Base-by-base conservation (phyloP, 2,888 invertebrate genomes). In the Gari tellinella region DNA sequence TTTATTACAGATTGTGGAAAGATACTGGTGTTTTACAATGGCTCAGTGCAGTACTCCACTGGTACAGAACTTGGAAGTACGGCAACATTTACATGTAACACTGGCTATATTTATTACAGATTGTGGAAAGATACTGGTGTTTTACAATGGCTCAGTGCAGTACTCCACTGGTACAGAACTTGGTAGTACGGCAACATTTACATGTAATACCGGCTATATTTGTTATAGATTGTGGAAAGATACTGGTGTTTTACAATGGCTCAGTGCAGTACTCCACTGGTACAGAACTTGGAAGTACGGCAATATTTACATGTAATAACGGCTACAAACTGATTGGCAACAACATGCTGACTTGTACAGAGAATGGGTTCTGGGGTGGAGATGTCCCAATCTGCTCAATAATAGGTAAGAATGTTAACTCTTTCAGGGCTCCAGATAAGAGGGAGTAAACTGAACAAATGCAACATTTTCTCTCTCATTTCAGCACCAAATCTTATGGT, bases 251-350 rank as follows among this genome's bases (percentile, higher is more conserved):
- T 5, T 21, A 40, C 4, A 52, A 58, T 70, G 70, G 70, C 10
- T 15, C 23, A n/a, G 48, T 46, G 17, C 46, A 52, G 37, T 14
- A 51, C 14, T 51, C 63, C 8, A 21, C 26, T 45, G 70, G 70
- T 17, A 72, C 66, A 21, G 64, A 46, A 14, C 72, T 64, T 48
- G 72, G 70, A 19, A 55, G 57, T 48, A 60, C 37, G n/a, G 76
- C 72, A 12, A 63, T 45, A 15, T 76, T 55, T 51, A 37, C 49
- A 14, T 76, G 76, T 56, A 55, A 60, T 23, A 5, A 45, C 26
- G 76, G 70, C 5, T 72, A 58, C 45, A 23, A 23, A 10, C 23
- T 63, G 56, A 43, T 57, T 60, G 76, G 76, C 48, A 14, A 67
- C n/a, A 31, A 43, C 10, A 76, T 49, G 19, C 41, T 46, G 41